Evolutionary conservation across 2,888 invertebrate species (phyloP), one percentile per base, ranked within the genome.

Genomic region (Plebejus melissa): DNA sequence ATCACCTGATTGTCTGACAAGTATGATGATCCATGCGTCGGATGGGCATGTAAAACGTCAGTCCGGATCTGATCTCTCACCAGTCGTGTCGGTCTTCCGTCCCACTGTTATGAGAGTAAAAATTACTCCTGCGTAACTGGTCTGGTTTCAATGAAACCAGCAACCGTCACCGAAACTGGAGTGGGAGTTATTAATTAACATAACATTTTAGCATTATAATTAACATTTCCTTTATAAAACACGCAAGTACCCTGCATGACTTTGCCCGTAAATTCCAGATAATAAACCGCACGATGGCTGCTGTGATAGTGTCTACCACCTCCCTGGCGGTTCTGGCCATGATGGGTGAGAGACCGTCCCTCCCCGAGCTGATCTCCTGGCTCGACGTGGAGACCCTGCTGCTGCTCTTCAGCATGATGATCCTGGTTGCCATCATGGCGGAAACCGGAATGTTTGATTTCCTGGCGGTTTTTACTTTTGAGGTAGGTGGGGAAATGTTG

Each of bases 361-460:
- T 97, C 85, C 92, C 94, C 0, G 97, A 97, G 87, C 94, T 98
- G 71, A 94, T 98, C 6, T 95, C 96, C 7, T 98, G 98, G 98
- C 95, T 98, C 82, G 98, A 98, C 82, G 94, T 96, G 81, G 98
- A 98, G 83, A 97, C 98, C 0, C 85, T 98, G 4, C 93, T 97
- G 16, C 87, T 98, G 38, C 93, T 98, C 0, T 97, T 98, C 87
- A 96, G 97, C 74, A 98, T 98, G 98, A 98, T 98, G 98, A 95
- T 97, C 4, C 90, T 98, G 3, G 98, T 98, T 0, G 96, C 97
- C 0, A 96, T 98, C 74, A 91, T 98, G 76, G 96, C 97, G 0
- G 98, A 98, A 85, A 98, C 98, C 0, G 98, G 98, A 0, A 93
- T 98, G 80, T 98, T 98, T 81, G 98, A 98, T 88, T 98, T 96